Evolutionary conservation across 2,113 vertebrate species (phyloP).

Genomic region (Chlorocebus sabaeus): DNA sequence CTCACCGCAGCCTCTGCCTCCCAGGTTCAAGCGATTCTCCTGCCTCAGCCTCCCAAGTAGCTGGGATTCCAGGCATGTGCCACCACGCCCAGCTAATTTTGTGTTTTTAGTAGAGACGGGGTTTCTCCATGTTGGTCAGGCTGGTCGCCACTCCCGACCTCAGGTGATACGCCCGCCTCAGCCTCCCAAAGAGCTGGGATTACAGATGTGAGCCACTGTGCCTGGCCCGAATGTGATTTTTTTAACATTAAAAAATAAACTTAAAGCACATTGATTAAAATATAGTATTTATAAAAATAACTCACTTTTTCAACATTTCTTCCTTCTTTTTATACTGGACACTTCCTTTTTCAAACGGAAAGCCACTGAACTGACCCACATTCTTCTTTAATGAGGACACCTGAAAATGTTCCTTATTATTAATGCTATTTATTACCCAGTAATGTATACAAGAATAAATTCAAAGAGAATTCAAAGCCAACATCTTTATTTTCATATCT

Average conservation of each 20-base stretch:
- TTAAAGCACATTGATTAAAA: background rate
- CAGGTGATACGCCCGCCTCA: too few relatives aligned
- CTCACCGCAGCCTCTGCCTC: too few relatives aligned
- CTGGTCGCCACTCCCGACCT: too few relatives aligned
- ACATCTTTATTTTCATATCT: background rate
- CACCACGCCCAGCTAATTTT: too few relatives aligned
- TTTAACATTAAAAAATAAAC: constrained; percentile 3
- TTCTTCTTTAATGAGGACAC: constrained; percentile 93
- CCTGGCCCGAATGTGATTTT: background rate
- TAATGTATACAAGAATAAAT: constrained; percentile 21
- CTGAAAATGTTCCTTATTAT: constrained; percentile 80
- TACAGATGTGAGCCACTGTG: too few relatives aligned
- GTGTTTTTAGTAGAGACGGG: too few relatives aligned
- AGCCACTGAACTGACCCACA: constrained; percentile 95
- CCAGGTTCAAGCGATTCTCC: too few relatives aligned
- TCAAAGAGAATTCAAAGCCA: constrained; percentile 28
- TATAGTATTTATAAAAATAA: constrained; percentile 22
- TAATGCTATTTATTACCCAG: constrained; percentile 31
- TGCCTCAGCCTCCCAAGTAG: too few relatives aligned
- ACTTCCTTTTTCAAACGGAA: constrained; percentile 92
- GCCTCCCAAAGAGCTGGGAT: too few relatives aligned
- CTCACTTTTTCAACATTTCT: constrained; percentile 94
- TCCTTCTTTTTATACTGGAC: constrained; percentile 91
- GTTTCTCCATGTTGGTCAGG: too few relatives aligned
- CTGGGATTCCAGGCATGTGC: too few relatives aligned